phyloP scores from a whole-genome alignment of 2,113 vertebrate species.

The Petroica traversi region DNA sequence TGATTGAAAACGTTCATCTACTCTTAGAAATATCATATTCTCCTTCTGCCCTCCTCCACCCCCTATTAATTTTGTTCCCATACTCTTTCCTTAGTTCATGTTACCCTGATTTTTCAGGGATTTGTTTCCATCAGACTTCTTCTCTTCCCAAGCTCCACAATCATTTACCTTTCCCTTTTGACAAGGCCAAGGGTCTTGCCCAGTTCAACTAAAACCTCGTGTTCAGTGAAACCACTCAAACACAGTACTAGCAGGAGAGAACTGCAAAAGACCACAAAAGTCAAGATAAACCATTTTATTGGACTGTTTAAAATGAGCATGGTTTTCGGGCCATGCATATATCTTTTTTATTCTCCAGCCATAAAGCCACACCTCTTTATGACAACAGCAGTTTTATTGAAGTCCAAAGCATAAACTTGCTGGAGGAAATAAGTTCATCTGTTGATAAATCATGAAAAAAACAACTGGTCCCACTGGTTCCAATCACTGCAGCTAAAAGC shows the following conservation, averaged over 20 bases:
- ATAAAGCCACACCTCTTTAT: neutral
- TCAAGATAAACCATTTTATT: neutral
- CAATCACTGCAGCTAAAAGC: neutral
- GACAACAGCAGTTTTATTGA: neutral
- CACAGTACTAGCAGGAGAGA: neutral
- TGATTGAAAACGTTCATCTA: neutral
- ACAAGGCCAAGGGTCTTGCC: neutral
- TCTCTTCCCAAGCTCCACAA: neutral
- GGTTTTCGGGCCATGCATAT: accelerated
- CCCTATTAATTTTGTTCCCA: neutral
- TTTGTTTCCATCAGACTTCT: neutral
- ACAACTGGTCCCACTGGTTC: neutral
- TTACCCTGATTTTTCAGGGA: neutral
- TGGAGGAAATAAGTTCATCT: neutral
- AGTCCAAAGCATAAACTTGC: neutral
- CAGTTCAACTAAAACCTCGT: accelerated
- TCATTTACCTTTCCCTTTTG: neutral
- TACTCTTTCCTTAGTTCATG: neutral
- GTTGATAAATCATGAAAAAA: neutral
- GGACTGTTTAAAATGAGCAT: neutral
- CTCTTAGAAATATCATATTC: neutral
- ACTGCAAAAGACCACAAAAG: neutral
- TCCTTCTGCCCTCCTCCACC: neutral
- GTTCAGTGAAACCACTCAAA: neutral
- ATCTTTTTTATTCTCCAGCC: neutral